phyloP scores from a whole-genome alignment of 2,888 invertebrate species.

The Metopia argyrocephala region DNA sequence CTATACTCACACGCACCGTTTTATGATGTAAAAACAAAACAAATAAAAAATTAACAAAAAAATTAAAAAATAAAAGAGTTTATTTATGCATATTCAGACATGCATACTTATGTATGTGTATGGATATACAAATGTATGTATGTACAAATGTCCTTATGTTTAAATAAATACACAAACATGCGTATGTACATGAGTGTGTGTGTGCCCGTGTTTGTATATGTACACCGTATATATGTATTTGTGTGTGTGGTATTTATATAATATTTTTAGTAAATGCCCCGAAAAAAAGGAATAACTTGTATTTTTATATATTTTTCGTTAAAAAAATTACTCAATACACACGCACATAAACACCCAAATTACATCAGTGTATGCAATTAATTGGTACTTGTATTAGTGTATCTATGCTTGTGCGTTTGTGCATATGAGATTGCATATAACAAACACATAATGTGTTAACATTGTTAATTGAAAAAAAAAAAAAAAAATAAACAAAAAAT shows the following conservation, averaged over 20 bases:
- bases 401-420: neutral
- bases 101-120: neutral
- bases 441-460: constrained; percentile 60
- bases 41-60: constrained; percentile 24
- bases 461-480: constrained; percentile 60
- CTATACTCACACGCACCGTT: neutral
- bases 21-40: neutral
- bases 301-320: constrained; percentile 48
- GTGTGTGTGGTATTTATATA: constrained; percentile 37
- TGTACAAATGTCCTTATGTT: neutral
- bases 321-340: constrained; percentile 50
- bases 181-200: neutral
- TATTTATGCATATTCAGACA: constrained; percentile 18
- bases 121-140: neutral
- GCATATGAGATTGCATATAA: constrained; percentile 25
- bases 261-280: constrained; percentile 58
- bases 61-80: neutral
- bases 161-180: neutral
- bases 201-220: neutral
- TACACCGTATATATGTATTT: constrained; percentile 23
- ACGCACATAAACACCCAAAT: constrained; percentile 50
- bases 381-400: neutral
- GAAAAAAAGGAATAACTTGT: constrained; percentile 49
- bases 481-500: constrained; percentile 51
- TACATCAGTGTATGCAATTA: neutral